Conservation (phyloP, 2,797 vertebrate species). For the Moxostoma hubbsi region DNA sequence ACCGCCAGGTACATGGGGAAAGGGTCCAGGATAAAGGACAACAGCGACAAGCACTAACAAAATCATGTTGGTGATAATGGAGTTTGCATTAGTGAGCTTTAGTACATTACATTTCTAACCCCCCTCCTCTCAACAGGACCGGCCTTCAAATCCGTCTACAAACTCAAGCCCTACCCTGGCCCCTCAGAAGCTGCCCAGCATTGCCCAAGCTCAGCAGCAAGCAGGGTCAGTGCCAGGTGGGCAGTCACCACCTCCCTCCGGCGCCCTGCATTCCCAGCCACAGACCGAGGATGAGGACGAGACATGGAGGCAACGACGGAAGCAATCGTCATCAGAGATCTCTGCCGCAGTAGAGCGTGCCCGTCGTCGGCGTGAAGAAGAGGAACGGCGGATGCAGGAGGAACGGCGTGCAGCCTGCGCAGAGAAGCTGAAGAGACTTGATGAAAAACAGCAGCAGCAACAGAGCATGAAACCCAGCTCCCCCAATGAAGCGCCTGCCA, state of each 20-base stretch:
- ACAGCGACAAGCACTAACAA: conserved; percentile 22
- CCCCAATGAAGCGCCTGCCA: conserved; percentile 71
- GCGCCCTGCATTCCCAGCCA: conserved; percentile 64
- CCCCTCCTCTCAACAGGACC: conserved; percentile 68
- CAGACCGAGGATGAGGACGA: conserved; percentile 90
- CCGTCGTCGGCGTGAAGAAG: conserved; percentile 88
- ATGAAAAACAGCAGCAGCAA: conserved; percentile 88
- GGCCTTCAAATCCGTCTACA: conserved; percentile 69
- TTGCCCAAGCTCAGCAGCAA: conserved; percentile 68
- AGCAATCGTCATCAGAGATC: conserved; percentile 90
- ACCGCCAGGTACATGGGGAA: conserved; percentile 73
- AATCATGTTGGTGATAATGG: conserved; percentile 2
- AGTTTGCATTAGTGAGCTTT: background rate
- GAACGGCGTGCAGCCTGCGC: conserved; percentile 91
- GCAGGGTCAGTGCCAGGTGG: conserved; percentile 62
- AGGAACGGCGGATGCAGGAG: conserved; percentile 92
- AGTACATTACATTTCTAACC: background rate
- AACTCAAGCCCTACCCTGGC: conserved; percentile 45
- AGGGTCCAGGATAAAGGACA: conserved; percentile 50
- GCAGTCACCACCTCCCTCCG: conserved; percentile 66
- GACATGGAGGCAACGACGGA: conserved; percentile 91
- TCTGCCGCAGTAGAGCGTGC: conserved; percentile 91
- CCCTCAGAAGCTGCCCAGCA: conserved; percentile 63
- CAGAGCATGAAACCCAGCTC: conserved; percentile 71
- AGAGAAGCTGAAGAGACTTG: conserved; percentile 90